Base-by-base conservation (phyloP, 2,888 invertebrate genomes). In the Morpho achilles region DNA sequence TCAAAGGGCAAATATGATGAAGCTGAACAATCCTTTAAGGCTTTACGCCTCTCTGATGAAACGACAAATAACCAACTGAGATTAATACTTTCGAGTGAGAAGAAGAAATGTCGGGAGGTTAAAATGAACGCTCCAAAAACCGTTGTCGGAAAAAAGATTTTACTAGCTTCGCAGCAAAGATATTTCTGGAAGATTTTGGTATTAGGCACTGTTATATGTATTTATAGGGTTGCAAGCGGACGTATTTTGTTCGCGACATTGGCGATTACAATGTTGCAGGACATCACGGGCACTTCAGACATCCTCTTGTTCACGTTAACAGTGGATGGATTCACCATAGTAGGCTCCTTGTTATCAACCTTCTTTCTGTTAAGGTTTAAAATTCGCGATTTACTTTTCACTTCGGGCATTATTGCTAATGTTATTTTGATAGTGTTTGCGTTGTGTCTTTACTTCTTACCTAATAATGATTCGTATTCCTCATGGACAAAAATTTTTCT, bases 1-100 rank as follows among this genome's bases (percentile, higher is more conserved):
- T 62, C 67, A 0, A 64, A 65, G 43, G 65, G 67, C 3, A 55
- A 56, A 43, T 70, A 62, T 57, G 61, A 67, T 7, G 67, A 67
- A 47, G 64, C 8, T 45, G 48, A 47, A 42, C 42, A 44, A 5
- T 63, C 67, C 1, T 71, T 68, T 53, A 67, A 55, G 60, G 53
- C 63, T 10, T 46, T 73, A 16, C 69, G 66, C 43, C 62, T 65
- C 1, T 52, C 56, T 2, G 50, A 58, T 43, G 62, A 63, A 7
- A 50, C 55, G 9, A 43, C 66, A 0, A 59, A 57, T 23, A 50
- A 58, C 7, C 66, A 70, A 43, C 50, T 71, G 16, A 62, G 65
- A 9, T 41, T 66, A 41, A 46, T 71, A 6, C 54, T 68, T 0
- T 53, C 66, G 55, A n/a, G 56, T 2, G 68, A 69, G 45, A 66